Conservation (phyloP, 2,888 invertebrate genomes). For the Drosophila lutescens region DNA sequence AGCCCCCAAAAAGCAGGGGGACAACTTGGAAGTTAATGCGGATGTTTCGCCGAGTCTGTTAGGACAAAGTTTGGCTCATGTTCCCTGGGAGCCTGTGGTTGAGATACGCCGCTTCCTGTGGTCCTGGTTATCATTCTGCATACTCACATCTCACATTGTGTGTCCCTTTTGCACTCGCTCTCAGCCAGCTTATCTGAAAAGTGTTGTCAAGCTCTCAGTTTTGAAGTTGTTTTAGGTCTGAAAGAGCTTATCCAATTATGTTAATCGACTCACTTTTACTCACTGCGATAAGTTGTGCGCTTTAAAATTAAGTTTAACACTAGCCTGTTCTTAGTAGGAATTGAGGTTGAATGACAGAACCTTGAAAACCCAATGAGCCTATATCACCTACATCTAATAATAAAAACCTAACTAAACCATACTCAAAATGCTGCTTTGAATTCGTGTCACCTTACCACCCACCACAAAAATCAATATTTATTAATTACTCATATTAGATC, state of each 20-base stretch:
- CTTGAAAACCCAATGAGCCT: too few species aligned
- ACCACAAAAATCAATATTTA: neutral
- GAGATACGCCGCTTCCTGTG: constrained; percentile 12
- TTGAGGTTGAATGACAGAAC: too few species aligned
- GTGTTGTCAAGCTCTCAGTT: constrained; percentile 4
- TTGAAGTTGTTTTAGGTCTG: constrained; percentile 5
- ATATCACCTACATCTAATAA: neutral
- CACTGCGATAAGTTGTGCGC: neutral
- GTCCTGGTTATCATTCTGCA: constrained; percentile 6
- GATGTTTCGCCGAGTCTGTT: neutral
- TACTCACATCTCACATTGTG: constrained; percentile 19
- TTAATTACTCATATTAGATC: neutral
- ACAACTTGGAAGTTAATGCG: constrained; percentile 15
- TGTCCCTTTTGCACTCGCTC: constrained; percentile 16
- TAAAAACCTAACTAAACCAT: neutral
- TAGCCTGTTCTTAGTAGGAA: too few species aligned
- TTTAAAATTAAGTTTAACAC: neutral
- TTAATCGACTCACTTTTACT: neutral
- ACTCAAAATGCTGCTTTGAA: too few species aligned
- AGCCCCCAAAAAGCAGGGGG: constrained; percentile 23
- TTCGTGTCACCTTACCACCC: neutral
- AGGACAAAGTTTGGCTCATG: constrained; percentile 23
- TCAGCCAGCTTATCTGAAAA: constrained; percentile 1
- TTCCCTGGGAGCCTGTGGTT: constrained; percentile 9
- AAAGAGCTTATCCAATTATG: constrained; percentile 21